Percentiles rank a stretch among this genome's conserved stretches.
phyloP scores from a whole-genome alignment of 30 jellyfish, hydroid and myxozoan genomes.

The Catostylus mosaicus region DNA sequence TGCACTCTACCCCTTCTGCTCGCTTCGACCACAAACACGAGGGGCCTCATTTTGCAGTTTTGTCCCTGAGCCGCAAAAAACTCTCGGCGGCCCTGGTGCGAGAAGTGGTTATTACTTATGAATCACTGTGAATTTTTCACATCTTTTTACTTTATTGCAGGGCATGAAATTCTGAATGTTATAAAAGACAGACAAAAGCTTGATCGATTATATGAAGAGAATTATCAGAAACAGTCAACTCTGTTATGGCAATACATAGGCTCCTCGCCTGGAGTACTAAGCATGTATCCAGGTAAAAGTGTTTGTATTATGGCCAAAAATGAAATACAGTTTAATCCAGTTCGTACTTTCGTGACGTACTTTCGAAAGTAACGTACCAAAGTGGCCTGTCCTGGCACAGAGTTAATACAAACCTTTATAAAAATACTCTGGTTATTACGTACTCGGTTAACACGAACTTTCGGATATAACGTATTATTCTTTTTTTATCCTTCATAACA shows the following conservation, averaged over 20 bases:
- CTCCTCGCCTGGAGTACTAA: constrained; percentile 75
- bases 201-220: constrained; percentile 60
- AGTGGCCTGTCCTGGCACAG: background rate
- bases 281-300: constrained; percentile 97
- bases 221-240: constrained; percentile 38
- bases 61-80: too few relatives aligned
- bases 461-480: constrained; percentile 4
- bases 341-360: too few relatives aligned
- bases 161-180: constrained; percentile 55
- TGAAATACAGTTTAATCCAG: too few relatives aligned
- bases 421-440: background rate
- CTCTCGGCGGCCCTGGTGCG: background rate
- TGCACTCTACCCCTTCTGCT: too few relatives aligned
- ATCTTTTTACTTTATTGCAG: constrained; percentile 16
- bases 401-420: background rate
- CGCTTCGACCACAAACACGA: too few relatives aligned
- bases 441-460: background rate
- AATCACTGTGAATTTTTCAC: background rate
- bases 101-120: background rate
- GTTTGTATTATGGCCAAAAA: too few relatives aligned
- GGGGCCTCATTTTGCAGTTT: too few relatives aligned
- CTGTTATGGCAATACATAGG: constrained; percentile 89
- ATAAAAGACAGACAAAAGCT: constrained; percentile 73
- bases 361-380: background rate
- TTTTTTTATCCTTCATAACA: background rate